Evolutionary conservation across 1,140 invertebrate species (phyloP), one percentile per base, ranked within the genome.

Genomic region (Lysiphlebus fabarum): DNA sequence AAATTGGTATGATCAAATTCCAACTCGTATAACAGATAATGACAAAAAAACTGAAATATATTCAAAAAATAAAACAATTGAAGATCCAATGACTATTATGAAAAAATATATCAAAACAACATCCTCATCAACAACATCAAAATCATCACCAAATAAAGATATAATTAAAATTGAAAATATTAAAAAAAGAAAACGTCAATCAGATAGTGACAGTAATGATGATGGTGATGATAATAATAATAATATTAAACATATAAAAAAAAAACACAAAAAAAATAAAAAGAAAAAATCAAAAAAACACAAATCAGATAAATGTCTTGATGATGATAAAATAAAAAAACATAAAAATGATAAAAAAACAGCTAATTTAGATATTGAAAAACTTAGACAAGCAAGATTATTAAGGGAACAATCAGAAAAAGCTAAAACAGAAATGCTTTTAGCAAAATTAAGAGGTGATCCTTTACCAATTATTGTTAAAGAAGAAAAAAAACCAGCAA

Each of bases 1-100:
- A 60, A 90, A 87, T 65, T 95, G 92, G 91, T 95, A 93, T 78
- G 85, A 91, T 71, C 81, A 87, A 62, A 65, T 85, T 14, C 89
- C 89, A 53, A 77, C 81, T 33, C 74, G 82, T 62, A 41, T 77
- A 58, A 73, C 64, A 56, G 72, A 76, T 63, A 62, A 64, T 33
- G 73, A 74, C 2, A 56, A 53, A 65, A 81, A 65, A 64, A 82
- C 71, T 49, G 88, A 90, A 82, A 66, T 83, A 36, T 76, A 81
- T 61, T 75, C 82, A 55, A 85, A 85, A 68, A 81, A 77, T 40
- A 91, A 91, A 77, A 67, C 75, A 58, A 68, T 80, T 9, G 70
- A 86, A 49, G 92, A 96, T 84, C 92, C 93, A 8, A 76, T 95
- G 48, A 82, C 83, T 58, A 75, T 84, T 61, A 89, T 92, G 57